Evolutionary conservation across 2,888 invertebrate species (phyloP).

Genomic region (Mythimna vitellina): DNA sequence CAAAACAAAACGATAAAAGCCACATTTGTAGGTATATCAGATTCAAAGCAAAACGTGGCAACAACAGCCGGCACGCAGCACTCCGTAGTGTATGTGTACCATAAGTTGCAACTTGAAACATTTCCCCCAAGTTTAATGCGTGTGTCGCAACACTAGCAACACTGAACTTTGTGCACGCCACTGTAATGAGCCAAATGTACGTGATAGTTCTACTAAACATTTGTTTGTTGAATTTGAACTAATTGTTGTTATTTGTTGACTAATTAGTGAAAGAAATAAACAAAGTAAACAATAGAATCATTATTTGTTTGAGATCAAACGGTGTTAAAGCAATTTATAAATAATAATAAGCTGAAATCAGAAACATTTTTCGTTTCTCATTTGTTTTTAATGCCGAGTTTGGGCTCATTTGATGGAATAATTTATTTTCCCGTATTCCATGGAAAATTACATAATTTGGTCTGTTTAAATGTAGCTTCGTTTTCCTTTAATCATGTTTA

Average conservation of each 20-base stretch:
- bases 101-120: slow-evolving; percentile 56
- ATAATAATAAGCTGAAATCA: slow-evolving; percentile 2
- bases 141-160: slow-evolving; percentile 32
- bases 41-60: slow-evolving; percentile 25
- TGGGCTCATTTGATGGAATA: slow-evolving; percentile 16
- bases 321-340: slow-evolving; percentile 7
- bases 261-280: slow-evolving; percentile 21
- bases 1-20: slow-evolving; percentile 9
- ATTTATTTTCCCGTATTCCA: slow-evolving; percentile 11
- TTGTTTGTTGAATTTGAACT: slow-evolving; percentile 19
- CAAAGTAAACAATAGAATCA: slow-evolving; percentile 3
- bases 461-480: not conserved
- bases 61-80: slow-evolving; percentile 44
- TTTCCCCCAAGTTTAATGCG: slow-evolving; percentile 58
- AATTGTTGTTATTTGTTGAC: slow-evolving; percentile 16
- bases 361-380: slow-evolving; percentile 14
- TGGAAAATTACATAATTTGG: slow-evolving; percentile 17
- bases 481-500: not conserved
- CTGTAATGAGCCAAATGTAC: slow-evolving; percentile 47
- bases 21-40: slow-evolving; percentile 20
- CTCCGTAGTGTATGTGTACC: slow-evolving; percentile 32
- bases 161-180: slow-evolving; percentile 45
- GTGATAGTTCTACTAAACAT: slow-evolving; percentile 46
- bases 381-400: slow-evolving; percentile 17
- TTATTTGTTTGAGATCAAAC: not conserved